Evolutionary conservation across 2,888 invertebrate genomes (phyloP).

Genomic region (Junonia oenone): DNA sequence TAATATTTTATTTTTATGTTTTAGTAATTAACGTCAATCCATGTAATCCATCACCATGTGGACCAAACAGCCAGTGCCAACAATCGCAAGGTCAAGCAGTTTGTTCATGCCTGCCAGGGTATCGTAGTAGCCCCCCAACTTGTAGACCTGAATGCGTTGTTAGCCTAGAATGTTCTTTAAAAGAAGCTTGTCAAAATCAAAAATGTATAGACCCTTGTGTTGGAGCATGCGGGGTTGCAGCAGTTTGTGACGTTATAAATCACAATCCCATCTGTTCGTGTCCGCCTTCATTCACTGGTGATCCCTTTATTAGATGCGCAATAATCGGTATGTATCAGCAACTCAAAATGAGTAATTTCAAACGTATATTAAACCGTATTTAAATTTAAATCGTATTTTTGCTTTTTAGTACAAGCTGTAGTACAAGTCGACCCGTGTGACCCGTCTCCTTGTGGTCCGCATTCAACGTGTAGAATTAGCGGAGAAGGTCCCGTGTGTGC

Average conservation of each 20-base stretch:
- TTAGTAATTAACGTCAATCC: constrained; percentile 73
- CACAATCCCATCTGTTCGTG: constrained; percentile 89
- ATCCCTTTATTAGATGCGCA: constrained; percentile 86
- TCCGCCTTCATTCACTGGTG: constrained; percentile 85
- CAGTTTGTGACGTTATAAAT: constrained; percentile 86
- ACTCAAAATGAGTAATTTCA: background rate
- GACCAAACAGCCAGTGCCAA: constrained; percentile 86
- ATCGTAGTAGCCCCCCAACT: constrained; percentile 86
- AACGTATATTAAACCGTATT: background rate
- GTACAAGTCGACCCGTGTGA: constrained; percentile 78
- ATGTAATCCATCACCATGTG: constrained; percentile 89
- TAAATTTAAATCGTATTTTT: background rate
- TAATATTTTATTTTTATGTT: constrained; percentile 30
- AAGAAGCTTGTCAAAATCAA: constrained; percentile 85
- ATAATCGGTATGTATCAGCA: constrained; percentile 53
- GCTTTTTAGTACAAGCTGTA: constrained; percentile 36
- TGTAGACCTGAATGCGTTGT: constrained; percentile 89
- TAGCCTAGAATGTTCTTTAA: constrained; percentile 85
- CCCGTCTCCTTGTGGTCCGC: constrained; percentile 89
- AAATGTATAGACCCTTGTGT: constrained; percentile 89
- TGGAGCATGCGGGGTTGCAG: constrained; percentile 86
- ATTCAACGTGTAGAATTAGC: constrained; percentile 84
- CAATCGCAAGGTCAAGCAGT: constrained; percentile 84
- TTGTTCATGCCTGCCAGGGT: constrained; percentile 86
- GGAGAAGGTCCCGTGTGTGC: constrained; percentile 86